Conservation (phyloP, 1,140 invertebrate species). For the Pseudomyrmex dendroicus region DNA sequence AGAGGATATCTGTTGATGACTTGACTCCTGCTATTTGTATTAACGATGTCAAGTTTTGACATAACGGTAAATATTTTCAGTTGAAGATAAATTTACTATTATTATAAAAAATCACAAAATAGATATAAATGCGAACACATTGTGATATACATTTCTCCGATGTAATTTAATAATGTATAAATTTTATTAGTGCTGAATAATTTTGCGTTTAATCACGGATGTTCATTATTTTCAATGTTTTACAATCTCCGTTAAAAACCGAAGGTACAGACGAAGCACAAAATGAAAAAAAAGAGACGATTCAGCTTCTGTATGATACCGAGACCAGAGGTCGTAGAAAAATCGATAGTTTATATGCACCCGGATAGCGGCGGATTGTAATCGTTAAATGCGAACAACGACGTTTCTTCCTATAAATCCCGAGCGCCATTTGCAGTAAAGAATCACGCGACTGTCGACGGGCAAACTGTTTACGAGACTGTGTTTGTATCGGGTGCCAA, state of each 20-base stretch:
- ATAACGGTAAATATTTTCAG: neutral
- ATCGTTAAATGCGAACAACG: slow-evolving; percentile 59
- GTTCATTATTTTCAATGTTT: slow-evolving; percentile 5
- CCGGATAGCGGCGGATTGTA: slow-evolving; percentile 26
- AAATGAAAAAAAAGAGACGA: slow-evolving; percentile 1
- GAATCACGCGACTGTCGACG: slow-evolving; percentile 38
- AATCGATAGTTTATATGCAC: slow-evolving; percentile 56
- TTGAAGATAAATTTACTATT: neutral
- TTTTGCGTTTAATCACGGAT: too few relatives aligned
- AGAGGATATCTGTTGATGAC: too few relatives aligned
- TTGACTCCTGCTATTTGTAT: neutral
- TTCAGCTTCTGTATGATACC: slow-evolving; percentile 6
- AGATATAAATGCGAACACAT: neutral
- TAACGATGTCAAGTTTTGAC: neutral
- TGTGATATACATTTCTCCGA: slow-evolving; percentile 8
- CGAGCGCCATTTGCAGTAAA: slow-evolving; percentile 50
- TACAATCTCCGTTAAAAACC: neutral
- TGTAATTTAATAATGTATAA: neutral
- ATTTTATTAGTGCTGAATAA: slow-evolving; percentile 20
- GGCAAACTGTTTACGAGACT: slow-evolving; percentile 28
- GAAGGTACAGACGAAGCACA: neutral
- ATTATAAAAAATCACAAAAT: neutral
- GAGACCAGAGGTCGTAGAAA: slow-evolving; percentile 25
- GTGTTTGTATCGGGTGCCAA: slow-evolving; percentile 47
- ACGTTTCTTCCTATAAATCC: slow-evolving; percentile 57